These are phyloP conservation scores for Aphidoletes aphidimyza DNA, from an alignment of 2,888 invertebrate species.

Conservation along the genomic window DNA sequence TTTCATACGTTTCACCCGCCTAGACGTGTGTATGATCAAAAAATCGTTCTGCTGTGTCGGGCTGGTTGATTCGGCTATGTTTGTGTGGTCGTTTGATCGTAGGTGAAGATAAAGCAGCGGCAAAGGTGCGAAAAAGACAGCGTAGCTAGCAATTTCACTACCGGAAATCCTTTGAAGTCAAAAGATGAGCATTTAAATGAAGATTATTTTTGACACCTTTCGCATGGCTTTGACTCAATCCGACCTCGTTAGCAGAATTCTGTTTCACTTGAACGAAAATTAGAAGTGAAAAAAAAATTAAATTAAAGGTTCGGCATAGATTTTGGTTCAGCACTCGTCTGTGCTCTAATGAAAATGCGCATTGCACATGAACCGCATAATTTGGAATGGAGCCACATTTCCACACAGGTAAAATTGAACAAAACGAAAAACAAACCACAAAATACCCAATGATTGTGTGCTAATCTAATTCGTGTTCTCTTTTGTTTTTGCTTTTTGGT, in stretches of 20 bases:
- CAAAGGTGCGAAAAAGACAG: slow-evolving; percentile 35
- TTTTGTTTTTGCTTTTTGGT: background rate
- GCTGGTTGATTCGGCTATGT: no score
- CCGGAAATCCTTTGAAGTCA: slow-evolving; percentile 32
- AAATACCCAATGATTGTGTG: background rate
- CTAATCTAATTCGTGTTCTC: slow-evolving; percentile 43
- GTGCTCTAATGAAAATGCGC: slow-evolving; percentile 23
- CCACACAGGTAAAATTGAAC: background rate
- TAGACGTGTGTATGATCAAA: background rate
- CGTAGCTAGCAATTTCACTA: background rate
- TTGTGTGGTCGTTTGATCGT: slow-evolving; percentile 24
- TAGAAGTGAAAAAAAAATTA: background rate
- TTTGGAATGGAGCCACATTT: slow-evolving; percentile 1
- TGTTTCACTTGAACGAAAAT: background rate
- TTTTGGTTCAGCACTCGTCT: no score
- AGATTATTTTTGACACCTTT: slow-evolving; percentile 46
- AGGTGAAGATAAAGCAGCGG: background rate
- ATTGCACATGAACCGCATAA: background rate
- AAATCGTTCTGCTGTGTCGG: background rate
- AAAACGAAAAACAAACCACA: background rate
- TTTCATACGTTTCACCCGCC: background rate
- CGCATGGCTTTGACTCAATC: slow-evolving; percentile 10
- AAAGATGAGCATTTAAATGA: slow-evolving; percentile 29
- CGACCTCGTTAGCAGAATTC: slow-evolving; percentile 15
- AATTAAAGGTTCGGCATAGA: slow-evolving; percentile 11